phyloP scores from a whole-genome alignment of 1,140 invertebrate genomes.

The Platyscapa corneri region DNA sequence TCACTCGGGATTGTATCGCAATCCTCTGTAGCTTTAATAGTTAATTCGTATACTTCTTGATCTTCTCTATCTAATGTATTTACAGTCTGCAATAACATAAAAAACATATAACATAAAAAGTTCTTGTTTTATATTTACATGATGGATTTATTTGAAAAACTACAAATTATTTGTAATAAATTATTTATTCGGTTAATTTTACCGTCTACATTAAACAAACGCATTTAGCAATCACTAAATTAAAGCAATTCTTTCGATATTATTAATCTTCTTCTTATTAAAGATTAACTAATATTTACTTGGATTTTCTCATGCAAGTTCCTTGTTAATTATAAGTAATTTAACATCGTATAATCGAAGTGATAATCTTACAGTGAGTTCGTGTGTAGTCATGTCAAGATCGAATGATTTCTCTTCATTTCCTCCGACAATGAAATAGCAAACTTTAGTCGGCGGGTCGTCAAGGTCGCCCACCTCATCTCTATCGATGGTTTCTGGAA shows the following conservation, averaged over 20 bases:
- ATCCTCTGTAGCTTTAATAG: slow-evolving; percentile 89
- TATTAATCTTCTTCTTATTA: neutral
- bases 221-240: no score
- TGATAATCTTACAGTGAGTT: slow-evolving; percentile 74
- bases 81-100: slow-evolving; percentile 63
- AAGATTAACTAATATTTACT: neutral
- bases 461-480: slow-evolving; percentile 88
- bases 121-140: no score
- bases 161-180: no score
- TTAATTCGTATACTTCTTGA: slow-evolving; percentile 80
- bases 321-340: no score
- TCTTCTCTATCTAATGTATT: slow-evolving; percentile 85
- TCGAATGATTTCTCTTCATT: slow-evolving; percentile 83
- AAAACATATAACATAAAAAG: neutral
- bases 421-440: slow-evolving; percentile 90
- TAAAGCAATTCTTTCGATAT: neutral
- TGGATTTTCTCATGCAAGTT: no score
- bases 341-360: neutral
- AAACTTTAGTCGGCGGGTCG: slow-evolving; percentile 84
- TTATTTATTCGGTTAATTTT: no score
- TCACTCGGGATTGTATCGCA: slow-evolving; percentile 78
- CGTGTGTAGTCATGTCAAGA: slow-evolving; percentile 83
- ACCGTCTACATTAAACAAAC: no score
- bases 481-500: slow-evolving; percentile 89
- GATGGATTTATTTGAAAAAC: no score